Conservation (phyloP, 1,140 invertebrate genomes). For the Cryptotermes secundus region DNA sequence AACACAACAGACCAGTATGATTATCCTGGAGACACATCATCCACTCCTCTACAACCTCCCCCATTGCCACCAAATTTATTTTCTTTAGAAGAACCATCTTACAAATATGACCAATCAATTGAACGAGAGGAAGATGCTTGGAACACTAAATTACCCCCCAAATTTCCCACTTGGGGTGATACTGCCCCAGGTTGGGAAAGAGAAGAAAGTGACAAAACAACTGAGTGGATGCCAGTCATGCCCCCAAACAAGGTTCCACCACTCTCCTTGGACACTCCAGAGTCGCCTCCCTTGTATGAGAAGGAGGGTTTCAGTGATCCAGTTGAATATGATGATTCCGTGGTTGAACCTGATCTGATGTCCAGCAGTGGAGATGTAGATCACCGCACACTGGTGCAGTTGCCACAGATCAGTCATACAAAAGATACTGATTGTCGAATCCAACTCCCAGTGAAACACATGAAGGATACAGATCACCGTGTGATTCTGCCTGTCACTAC, state of each 20-base stretch:
- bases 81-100: conserved; percentile 26
- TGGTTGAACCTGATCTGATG: conserved; percentile 53
- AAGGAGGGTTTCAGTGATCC: conserved; percentile 54
- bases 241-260: conserved; percentile 27
- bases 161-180: conserved; percentile 51
- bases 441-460: conserved; percentile 15
- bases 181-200: conserved; percentile 29
- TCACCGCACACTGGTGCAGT: conserved; percentile 35
- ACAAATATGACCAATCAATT: conserved; percentile 21
- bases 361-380: conserved; percentile 55
- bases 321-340: conserved; percentile 59
- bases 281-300: conserved; percentile 66
- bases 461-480: conserved; percentile 38
- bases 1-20: conserved; percentile 23
- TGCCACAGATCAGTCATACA: conserved; percentile 23
- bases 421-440: conserved; percentile 23
- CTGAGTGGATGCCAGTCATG: conserved; percentile 33
- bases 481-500: conserved; percentile 9
- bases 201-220: conserved; percentile 24
- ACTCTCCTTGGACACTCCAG: conserved; percentile 46
- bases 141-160: conserved; percentile 47
- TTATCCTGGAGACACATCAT: conserved; percentile 19
- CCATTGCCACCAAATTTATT: conserved; percentile 32
- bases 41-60: conserved; percentile 31
- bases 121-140: conserved; percentile 33